Conservation (phyloP, 1,140 invertebrate genomes). For the Melitaea cinxia region DNA sequence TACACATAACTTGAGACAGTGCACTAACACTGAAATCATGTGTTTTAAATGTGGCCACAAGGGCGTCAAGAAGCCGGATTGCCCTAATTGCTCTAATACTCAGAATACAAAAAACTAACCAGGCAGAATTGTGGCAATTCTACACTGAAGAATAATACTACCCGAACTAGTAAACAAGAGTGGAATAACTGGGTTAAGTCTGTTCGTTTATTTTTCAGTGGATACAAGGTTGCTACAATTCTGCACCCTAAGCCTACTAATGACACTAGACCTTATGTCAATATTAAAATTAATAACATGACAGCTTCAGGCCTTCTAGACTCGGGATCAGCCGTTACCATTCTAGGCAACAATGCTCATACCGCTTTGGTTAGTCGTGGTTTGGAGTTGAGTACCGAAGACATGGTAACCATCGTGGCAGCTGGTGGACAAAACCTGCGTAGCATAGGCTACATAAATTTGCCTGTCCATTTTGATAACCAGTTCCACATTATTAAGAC, state of each 20-base stretch:
- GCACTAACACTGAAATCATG: no score
- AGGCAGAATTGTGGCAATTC: no score
- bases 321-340: not conserved
- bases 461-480: slow-evolving; percentile 3
- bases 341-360: not conserved
- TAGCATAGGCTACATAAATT: not conserved
- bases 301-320: not conserved
- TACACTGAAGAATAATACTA: no score
- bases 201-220: not conserved
- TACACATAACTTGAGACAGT: no score
- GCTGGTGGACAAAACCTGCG: not conserved
- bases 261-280: not conserved
- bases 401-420: not conserved
- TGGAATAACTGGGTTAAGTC: not conserved
- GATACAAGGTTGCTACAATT: not conserved
- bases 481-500: not conserved
- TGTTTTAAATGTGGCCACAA: no score
- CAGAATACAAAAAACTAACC: no score
- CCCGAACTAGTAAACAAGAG: not conserved
- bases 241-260: not conserved
- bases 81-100: no score
- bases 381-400: not conserved
- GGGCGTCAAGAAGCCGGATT: no score
- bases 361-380: not conserved
- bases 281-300: not conserved